Evolutionary conservation across 2,113 vertebrate species (phyloP).

Genomic region (Genyomyrus donnyi): DNA sequence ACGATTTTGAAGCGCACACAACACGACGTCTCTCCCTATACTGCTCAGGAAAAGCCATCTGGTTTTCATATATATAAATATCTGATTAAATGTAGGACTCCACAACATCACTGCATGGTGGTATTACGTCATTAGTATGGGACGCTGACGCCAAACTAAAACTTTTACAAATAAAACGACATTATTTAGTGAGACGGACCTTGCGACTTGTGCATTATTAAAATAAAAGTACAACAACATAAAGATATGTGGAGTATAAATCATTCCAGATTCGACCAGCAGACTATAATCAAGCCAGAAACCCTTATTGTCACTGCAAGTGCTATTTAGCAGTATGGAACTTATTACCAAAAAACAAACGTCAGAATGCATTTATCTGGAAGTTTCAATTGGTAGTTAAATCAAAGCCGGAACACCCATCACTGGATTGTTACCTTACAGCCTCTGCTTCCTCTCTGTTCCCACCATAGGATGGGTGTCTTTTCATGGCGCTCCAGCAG

Average conservation of each 20-base stretch:
- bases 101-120: not conserved
- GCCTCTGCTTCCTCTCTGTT: not conserved
- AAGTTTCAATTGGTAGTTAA: not conserved
- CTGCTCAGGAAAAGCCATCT: not conserved
- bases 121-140: not conserved
- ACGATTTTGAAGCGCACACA: not conserved
- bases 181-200: not conserved
- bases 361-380: constrained; percentile 2
- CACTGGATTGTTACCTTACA: not conserved
- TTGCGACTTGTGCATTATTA: not conserved
- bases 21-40: not conserved
- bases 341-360: not conserved
- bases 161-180: not conserved
- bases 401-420: constrained; percentile 9
- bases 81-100: not conserved
- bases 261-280: not conserved
- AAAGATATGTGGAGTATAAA: not conserved
- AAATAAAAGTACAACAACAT: not conserved
- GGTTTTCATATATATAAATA: not conserved
- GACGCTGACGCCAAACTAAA: not conserved
- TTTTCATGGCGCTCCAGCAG: constrained; percentile 23
- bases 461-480: not conserved
- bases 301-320: not conserved
- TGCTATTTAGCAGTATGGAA: constrained; percentile 3
- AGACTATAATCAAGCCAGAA: not conserved